Conservation (phyloP, 2,113 vertebrate genomes). For the Lophochroa leadbeateri region DNA sequence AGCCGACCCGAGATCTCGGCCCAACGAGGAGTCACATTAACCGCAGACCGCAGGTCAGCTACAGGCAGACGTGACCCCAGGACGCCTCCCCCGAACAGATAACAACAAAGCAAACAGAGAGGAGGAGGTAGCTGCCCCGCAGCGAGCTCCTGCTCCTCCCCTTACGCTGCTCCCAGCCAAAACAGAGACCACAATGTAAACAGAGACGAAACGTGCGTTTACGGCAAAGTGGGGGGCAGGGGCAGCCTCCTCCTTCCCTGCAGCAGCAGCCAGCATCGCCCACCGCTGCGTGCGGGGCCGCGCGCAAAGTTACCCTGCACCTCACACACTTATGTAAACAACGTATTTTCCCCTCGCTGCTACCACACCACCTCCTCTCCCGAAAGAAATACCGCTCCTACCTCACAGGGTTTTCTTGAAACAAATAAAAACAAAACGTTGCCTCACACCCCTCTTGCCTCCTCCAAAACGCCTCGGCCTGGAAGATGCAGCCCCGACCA, state of each 20-base stretch:
- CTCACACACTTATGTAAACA: not conserved
- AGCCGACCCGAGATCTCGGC: not conserved
- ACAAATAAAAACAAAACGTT: not conserved
- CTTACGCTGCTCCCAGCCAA: not conserved
- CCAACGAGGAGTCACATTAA: not conserved
- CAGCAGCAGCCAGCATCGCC: not conserved
- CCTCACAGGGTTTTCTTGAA: not conserved
- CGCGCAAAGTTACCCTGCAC: not conserved
- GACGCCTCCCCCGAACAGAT: not conserved
- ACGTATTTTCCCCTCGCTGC: not conserved
- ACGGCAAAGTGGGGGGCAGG: not conserved
- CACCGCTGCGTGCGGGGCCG: accelerated
- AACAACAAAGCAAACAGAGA: not conserved
- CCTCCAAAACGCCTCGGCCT: not conserved
- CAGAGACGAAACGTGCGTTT: not conserved
- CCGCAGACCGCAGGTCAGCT: not conserved
- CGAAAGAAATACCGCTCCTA: not conserved
- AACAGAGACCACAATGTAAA: slow-evolving; percentile 26
- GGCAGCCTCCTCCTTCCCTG: too few relatives aligned
- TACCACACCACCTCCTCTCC: not conserved
- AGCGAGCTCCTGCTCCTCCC: slow-evolving; percentile 46
- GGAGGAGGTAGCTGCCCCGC: not conserved
- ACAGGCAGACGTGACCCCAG: not conserved
- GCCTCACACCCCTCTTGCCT: not conserved
- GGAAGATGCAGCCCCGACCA: not conserved